Conservation (phyloP, 2,113 vertebrate genomes). For the Mus musculus region DNA sequence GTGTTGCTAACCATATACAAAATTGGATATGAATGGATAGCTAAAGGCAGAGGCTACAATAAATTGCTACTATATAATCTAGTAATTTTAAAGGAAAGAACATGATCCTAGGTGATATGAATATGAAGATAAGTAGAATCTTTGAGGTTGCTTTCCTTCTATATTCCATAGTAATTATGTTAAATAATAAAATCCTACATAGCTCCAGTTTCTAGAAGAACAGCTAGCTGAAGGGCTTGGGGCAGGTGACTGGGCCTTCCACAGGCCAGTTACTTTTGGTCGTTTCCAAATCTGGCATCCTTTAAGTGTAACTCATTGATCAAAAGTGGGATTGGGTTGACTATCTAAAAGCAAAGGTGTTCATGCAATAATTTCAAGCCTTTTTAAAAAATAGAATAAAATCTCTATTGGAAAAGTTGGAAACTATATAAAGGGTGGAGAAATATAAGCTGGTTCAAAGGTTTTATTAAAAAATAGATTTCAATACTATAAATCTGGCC, state of each 20-base stretch:
- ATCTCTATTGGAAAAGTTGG: constrained; percentile 21
- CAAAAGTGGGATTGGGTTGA: constrained; percentile 23
- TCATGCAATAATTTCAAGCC: constrained; percentile 7
- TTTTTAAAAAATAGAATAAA: constrained; percentile 52
- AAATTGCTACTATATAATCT: constrained; percentile 31
- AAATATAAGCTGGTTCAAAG: constrained; percentile 20
- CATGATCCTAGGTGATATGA: constrained; percentile 61
- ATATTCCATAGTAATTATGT: constrained; percentile 55
- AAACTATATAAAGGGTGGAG: constrained; percentile 13
- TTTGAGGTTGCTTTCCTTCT: constrained; percentile 71
- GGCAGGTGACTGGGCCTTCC: background rate
- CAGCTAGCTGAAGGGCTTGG: constrained; percentile 38
- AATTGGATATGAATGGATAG: constrained; percentile 3
- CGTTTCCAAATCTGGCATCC: constrained; percentile 57
- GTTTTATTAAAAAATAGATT: background rate
- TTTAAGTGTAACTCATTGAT: constrained; percentile 57
- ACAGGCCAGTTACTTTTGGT: constrained; percentile 34
- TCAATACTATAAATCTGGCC: background rate
- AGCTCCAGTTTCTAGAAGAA: constrained; percentile 40
- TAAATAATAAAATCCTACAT: constrained; percentile 68
- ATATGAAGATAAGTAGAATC: constrained; percentile 66
- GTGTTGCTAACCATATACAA: constrained; percentile 25
- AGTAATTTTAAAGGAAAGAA: constrained; percentile 40
- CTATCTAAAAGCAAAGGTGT: constrained; percentile 32
- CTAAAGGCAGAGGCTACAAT: constrained; percentile 48